Conservation (phyloP, 1,140 invertebrate genomes). For the Tyrophagus putrescentiae region DNA sequence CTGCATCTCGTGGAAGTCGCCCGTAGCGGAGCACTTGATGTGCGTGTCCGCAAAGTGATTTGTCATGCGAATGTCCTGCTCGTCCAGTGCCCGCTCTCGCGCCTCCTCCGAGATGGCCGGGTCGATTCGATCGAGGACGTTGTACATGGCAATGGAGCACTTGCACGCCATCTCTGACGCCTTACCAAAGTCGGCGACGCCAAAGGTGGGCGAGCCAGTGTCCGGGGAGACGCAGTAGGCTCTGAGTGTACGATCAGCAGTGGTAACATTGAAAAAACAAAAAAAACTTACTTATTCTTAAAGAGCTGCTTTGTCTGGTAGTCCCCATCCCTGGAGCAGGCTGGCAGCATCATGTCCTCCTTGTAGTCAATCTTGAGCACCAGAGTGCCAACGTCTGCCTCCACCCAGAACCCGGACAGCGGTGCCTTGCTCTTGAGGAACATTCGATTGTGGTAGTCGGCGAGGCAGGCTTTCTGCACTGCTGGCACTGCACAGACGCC, state of each 20-base stretch:
- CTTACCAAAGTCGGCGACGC: not conserved
- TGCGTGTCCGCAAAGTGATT: constrained; percentile 1
- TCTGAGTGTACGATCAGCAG: too few relatives aligned
- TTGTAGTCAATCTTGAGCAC: not conserved
- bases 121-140: not conserved
- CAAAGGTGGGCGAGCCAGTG: constrained; percentile 6
- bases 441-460: constrained; percentile 2
- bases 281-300: constrained; percentile 8
- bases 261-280: not conserved
- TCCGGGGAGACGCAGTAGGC: constrained; percentile 7
- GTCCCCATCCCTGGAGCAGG: not conserved
- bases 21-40: not conserved
- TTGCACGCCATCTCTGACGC: not conserved
- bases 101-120: too few relatives aligned
- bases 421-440: not conserved
- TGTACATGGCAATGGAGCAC: not conserved
- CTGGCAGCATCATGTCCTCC: not conserved
- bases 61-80: too few relatives aligned
- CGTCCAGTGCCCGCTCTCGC: not conserved
- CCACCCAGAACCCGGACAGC: not conserved
- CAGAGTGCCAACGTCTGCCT: not conserved
- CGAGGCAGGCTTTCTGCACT: not conserved
- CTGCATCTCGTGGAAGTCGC: constrained; percentile 5
- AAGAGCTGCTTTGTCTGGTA: not conserved
- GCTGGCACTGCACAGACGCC: not conserved